phyloP scores from a whole-genome alignment of 2,888 invertebrate species.

The Dorcus hopei region DNA sequence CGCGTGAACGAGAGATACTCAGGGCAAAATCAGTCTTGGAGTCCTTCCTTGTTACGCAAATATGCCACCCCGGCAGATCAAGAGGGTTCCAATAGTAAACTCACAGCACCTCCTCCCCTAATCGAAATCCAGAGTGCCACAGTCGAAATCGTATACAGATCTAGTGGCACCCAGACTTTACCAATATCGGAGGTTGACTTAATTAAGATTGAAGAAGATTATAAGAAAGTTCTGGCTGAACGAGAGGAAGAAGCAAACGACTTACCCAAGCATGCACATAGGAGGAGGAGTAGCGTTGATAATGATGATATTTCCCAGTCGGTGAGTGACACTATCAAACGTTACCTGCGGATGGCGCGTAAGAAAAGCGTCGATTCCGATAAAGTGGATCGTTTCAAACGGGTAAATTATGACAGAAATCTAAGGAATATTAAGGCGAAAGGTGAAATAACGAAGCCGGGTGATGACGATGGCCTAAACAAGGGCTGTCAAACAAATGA shows the following conservation, averaged over 20 bases:
- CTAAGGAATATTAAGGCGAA: slow-evolving; percentile 79
- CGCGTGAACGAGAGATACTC: slow-evolving; percentile 24
- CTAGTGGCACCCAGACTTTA: slow-evolving; percentile 61
- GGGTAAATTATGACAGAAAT: slow-evolving; percentile 84
- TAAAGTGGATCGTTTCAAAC: slow-evolving; percentile 77
- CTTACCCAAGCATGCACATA: slow-evolving; percentile 36
- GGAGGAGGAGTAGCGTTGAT: slow-evolving; percentile 75
- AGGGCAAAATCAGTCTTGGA: slow-evolving; percentile 31
- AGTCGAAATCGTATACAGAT: slow-evolving; percentile 50
- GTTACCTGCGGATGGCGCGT: slow-evolving; percentile 81
- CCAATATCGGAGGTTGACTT: slow-evolving; percentile 58
- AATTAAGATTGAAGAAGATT: slow-evolving; percentile 50
- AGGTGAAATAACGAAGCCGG: slow-evolving; percentile 68
- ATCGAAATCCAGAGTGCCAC: slow-evolving; percentile 65
- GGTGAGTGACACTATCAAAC: slow-evolving; percentile 82
- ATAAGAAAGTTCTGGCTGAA: slow-evolving; percentile 47
- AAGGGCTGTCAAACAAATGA: slow-evolving; percentile 78
- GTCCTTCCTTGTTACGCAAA: slow-evolving; percentile 29
- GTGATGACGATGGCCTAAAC: slow-evolving; percentile 73
- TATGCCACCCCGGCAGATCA: slow-evolving; percentile 28
- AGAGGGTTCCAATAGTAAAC: slow-evolving; percentile 38
- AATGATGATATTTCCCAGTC: slow-evolving; percentile 84
- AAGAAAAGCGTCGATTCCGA: slow-evolving; percentile 83
- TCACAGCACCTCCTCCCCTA: slow-evolving; percentile 57
- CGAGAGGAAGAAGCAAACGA: slow-evolving; percentile 50